Conservation (phyloP, 2,888 invertebrate species). For the Scrobipalpa costella region DNA sequence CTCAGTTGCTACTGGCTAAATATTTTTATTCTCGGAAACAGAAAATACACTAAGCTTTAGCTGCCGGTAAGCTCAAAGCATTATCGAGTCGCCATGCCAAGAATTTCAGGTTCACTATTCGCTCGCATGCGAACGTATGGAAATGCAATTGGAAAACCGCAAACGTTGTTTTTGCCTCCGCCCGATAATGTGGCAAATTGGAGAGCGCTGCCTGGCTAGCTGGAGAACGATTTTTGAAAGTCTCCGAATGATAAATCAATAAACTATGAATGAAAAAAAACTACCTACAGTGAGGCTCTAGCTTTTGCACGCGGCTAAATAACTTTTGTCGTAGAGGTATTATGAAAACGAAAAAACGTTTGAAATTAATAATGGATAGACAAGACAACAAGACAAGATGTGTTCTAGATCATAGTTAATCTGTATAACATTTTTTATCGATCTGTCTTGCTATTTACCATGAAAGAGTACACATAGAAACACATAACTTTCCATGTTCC, state of each 20-base stretch:
- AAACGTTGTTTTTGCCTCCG: slow-evolving; percentile 42
- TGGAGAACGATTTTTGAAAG: background rate
- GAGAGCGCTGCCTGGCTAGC: slow-evolving; percentile 33
- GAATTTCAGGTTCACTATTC: slow-evolving; percentile 12
- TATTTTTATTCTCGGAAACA: background rate
- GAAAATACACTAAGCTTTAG: background rate
- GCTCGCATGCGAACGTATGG: slow-evolving; percentile 28
- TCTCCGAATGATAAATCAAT: background rate
- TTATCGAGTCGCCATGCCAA: slow-evolving; percentile 9
- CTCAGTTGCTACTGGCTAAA: no score
- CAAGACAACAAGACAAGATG: no score
- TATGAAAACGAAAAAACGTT: no score
- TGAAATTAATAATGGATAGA: no score
- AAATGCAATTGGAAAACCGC: slow-evolving; percentile 38
- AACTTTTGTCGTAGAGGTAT: no score
- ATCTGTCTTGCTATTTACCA: no score
- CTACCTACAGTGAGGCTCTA: no score
- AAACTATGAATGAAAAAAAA: background rate
- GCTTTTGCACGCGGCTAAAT: no score
- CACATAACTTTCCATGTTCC: no score
- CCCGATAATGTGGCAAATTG: slow-evolving; percentile 42
- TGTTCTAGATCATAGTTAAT: no score
- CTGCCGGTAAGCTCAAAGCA: background rate
- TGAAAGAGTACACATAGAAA: no score
- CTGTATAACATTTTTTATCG: no score